Evolutionary conservation across 2,797 vertebrate genomes (phyloP).

Genomic region (Odontamblyopus rebecca): DNA sequence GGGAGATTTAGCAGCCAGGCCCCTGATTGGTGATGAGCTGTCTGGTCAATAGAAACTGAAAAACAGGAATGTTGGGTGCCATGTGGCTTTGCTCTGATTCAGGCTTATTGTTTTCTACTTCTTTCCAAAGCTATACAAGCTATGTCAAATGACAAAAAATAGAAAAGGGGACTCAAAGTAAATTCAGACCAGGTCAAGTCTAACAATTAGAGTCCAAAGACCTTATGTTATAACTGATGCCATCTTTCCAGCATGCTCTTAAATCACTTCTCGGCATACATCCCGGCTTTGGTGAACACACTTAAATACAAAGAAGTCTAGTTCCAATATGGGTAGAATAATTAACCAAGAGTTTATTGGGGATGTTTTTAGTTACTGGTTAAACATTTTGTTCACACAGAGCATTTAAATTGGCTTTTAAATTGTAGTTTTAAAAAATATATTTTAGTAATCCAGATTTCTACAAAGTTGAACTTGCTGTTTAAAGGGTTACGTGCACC

Average conservation of each 20-base stretch:
- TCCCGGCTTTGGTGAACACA: constrained; percentile 38
- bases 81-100: constrained; percentile 11
- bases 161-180: neutral
- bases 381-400: constrained; percentile 24
- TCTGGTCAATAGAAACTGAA: constrained; percentile 22
- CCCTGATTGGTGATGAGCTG: constrained; percentile 29
- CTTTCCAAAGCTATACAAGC: neutral
- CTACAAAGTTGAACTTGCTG: no score
- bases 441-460: no score
- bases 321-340: constrained; percentile 34
- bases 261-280: constrained; percentile 26
- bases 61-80: constrained; percentile 36
- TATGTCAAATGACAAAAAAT: neutral
- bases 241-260: constrained; percentile 28
- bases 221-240: constrained; percentile 57
- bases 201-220: constrained; percentile 58
- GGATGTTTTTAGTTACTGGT: constrained; percentile 7
- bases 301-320: constrained; percentile 49
- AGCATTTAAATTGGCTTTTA: neutral
- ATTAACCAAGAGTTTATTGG: constrained; percentile 17
- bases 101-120: neutral
- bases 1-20: constrained; percentile 50
- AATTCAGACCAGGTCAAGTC: constrained; percentile 29
- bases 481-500: constrained; percentile 34
- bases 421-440: neutral